Conservation (phyloP, 2,113 vertebrate species). For the Macroglossus sobrinus region DNA sequence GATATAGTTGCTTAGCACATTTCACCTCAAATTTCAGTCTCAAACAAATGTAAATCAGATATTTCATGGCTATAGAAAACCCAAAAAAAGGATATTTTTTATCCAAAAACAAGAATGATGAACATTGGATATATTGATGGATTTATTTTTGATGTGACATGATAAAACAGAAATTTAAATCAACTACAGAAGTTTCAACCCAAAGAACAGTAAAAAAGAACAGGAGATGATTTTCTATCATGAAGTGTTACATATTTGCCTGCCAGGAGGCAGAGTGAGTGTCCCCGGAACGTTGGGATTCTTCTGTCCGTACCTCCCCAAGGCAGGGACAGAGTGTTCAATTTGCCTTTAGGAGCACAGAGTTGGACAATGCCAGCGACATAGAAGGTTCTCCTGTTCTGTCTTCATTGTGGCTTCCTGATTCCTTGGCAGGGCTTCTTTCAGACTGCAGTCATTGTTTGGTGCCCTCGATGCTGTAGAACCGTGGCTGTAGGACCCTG, state of each 20-base stretch:
- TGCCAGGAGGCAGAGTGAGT: neutral
- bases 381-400: neutral
- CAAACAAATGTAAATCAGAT: slow-evolving; percentile 15
- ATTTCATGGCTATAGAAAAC: neutral
- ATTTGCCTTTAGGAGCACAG: neutral
- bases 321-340: neutral
- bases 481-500: neutral
- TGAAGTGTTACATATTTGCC: neutral
- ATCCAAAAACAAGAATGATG: slow-evolving; percentile 6
- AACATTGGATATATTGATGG: neutral
- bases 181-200: neutral
- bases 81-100: neutral
- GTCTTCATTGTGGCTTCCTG: neutral
- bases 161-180: slow-evolving; percentile 14
- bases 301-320: neutral
- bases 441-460: neutral
- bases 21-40: slow-evolving; percentile 20
- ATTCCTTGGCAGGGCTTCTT: neutral
- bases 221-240: neutral
- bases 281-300: neutral
- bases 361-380: neutral
- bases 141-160: neutral
- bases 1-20: neutral
- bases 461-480: neutral
- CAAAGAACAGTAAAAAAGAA: neutral